A percentile compares a stretch with the other conserved stretches of the same genome.
phyloP scores from a whole-genome alignment of 2,888 invertebrate genomes.

The Tineola bisselliella region DNA sequence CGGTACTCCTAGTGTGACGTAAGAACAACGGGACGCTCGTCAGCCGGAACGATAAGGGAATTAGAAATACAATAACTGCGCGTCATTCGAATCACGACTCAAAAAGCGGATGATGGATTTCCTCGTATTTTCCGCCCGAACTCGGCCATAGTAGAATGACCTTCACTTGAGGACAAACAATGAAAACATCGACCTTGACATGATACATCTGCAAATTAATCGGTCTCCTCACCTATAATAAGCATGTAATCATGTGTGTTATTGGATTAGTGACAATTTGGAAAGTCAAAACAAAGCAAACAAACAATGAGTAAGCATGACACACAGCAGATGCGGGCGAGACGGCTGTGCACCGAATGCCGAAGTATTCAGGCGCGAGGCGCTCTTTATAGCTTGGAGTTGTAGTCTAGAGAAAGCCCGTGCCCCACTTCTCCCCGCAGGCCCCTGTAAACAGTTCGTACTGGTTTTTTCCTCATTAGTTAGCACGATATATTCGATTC shows the following conservation, averaged over 20 bases:
- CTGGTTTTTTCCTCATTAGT: slow-evolving; percentile 67
- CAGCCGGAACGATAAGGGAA: slow-evolving; percentile 29
- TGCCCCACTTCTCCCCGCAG: slow-evolving; percentile 49
- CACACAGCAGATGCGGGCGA: slow-evolving; percentile 54
- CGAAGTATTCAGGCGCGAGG: slow-evolving; percentile 57
- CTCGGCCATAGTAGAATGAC: slow-evolving; percentile 42
- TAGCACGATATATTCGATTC: slow-evolving; percentile 37
- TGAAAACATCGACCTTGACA: slow-evolving; percentile 63
- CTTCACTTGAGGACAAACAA: slow-evolving; percentile 62
- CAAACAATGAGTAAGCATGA: slow-evolving; percentile 40
- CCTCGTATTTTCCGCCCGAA: slow-evolving; percentile 61
- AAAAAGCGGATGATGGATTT: slow-evolving; percentile 60
- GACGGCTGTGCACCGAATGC: slow-evolving; percentile 67
- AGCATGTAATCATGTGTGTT: slow-evolving; percentile 45
- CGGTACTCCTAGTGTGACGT: background rate
- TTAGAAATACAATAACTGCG: slow-evolving; percentile 29
- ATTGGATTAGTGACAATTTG: slow-evolving; percentile 47
- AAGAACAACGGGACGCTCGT: slow-evolving; percentile 17
- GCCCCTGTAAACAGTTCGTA: slow-evolving; percentile 42
- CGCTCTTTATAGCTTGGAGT: slow-evolving; percentile 59
- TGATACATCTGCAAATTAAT: slow-evolving; percentile 50
- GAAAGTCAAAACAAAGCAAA: slow-evolving; percentile 38
- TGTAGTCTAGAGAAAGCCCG: slow-evolving; percentile 61
- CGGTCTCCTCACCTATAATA: slow-evolving; percentile 53
- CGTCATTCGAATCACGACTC: slow-evolving; percentile 27